Percentiles rank a stretch among this genome's conserved stretches.
Conservation (phyloP, 2,113 vertebrate species). For the Penelope pileata region DNA sequence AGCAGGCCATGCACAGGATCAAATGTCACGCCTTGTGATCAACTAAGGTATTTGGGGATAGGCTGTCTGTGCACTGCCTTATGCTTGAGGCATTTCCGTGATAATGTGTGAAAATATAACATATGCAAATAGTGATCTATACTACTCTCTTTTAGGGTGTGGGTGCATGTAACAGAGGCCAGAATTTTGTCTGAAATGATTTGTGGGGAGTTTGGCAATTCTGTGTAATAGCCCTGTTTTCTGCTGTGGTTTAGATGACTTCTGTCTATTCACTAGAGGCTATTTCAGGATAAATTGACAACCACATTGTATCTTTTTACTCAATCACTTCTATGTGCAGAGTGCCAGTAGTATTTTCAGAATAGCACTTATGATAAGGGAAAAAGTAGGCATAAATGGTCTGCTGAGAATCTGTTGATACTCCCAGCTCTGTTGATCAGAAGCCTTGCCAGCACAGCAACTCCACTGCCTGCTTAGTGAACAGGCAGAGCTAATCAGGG, state of each 20-base stretch:
- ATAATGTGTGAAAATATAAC: background rate
- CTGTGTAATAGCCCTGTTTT: background rate
- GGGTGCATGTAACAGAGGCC: background rate
- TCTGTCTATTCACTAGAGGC: conserved; percentile 44
- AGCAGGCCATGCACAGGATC: background rate
- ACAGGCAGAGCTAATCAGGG: conserved; percentile 50
- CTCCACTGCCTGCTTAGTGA: conserved; percentile 30
- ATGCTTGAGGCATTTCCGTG: background rate
- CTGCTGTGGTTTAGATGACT: conserved; percentile 14
- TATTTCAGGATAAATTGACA: conserved; percentile 64
- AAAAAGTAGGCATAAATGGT: conserved; percentile 51
- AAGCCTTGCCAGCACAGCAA: conserved; percentile 17
- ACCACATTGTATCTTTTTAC: conserved; percentile 35
- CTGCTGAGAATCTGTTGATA: conserved; percentile 63
- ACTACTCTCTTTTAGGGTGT: background rate
- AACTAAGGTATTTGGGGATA: background rate
- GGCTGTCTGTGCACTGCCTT: background rate
- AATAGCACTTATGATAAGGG: conserved; percentile 65
- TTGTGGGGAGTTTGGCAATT: background rate
- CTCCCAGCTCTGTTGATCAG: conserved; percentile 44
- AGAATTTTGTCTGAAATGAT: background rate
- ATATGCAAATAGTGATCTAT: rapidly evolving
- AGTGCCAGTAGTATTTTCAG: conserved; percentile 61
- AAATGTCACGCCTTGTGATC: background rate
- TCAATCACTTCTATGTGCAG: conserved; percentile 50